Conservation (phyloP, 2,888 invertebrate species). For the Aproaerema taeniolella region DNA sequence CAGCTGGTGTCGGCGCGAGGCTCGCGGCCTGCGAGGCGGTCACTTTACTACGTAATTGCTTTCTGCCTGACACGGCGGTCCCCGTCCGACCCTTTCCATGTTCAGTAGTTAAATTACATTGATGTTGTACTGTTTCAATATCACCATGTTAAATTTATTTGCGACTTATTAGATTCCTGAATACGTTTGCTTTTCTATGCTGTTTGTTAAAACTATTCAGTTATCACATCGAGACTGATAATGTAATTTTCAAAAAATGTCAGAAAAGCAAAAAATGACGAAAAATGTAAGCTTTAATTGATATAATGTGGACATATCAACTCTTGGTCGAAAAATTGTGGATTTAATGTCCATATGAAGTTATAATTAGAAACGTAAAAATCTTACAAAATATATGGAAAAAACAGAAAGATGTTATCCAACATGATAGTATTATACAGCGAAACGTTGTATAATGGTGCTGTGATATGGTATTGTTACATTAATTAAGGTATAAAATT, state of each 20-base stretch:
- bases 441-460: constrained; percentile 47
- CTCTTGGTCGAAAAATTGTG: constrained; percentile 33
- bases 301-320: constrained; percentile 56
- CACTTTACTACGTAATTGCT: constrained; percentile 14
- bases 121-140: constrained; percentile 42
- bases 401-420: constrained; percentile 38
- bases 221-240: constrained; percentile 17
- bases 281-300: constrained; percentile 54
- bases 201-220: constrained; percentile 27
- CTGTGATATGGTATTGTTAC: constrained; percentile 61
- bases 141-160: constrained; percentile 42
- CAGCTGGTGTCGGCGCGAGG: not conserved
- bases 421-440: constrained; percentile 41
- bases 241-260: not conserved
- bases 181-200: constrained; percentile 31
- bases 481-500: constrained; percentile 38
- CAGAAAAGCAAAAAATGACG: constrained; percentile 1
- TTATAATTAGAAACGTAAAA: not conserved
- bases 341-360: too few relatives aligned
- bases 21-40: constrained; percentile 12
- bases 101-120: constrained; percentile 46
- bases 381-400: constrained; percentile 23
- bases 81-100: constrained; percentile 46
- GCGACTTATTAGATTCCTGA: constrained; percentile 31
- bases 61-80: constrained; percentile 29